A percentile compares a stretch with the other conserved stretches of the same genome.
Conservation (phyloP, 2,113 vertebrate species). For the Hepsetus odoe region DNA sequence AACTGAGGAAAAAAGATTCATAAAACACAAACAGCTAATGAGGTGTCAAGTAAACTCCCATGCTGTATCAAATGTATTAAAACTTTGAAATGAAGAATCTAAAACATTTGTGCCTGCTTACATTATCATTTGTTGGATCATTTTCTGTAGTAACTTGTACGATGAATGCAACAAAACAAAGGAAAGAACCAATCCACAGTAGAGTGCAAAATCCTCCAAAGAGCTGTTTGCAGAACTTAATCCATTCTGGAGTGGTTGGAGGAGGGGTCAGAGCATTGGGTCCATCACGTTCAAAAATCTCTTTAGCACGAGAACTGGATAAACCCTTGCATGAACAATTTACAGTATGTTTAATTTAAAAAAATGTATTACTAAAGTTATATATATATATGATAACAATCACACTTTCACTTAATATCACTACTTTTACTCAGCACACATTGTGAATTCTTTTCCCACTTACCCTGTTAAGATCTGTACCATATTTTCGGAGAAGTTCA, state of each 20-base stretch:
- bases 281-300: slow-evolving; percentile 90
- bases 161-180: slow-evolving; percentile 90
- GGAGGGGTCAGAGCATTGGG: slow-evolving; percentile 93
- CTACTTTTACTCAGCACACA: too few species aligned
- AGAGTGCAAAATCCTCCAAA: slow-evolving; percentile 92
- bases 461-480: slow-evolving; percentile 91
- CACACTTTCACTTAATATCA: too few species aligned
- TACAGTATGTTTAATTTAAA: neutral
- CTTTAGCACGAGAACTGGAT: slow-evolving; percentile 79
- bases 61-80: neutral
- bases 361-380: neutral
- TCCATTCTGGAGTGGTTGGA: slow-evolving; percentile 94
- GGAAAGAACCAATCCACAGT: slow-evolving; percentile 93
- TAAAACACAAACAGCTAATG: neutral
- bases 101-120: slow-evolving; percentile 64
- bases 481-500: slow-evolving; percentile 93
- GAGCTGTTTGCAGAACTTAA: slow-evolving; percentile 94
- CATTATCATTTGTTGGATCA: slow-evolving; percentile 88
- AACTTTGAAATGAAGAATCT: neutral
- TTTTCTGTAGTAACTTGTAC: slow-evolving; percentile 83
- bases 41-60: neutral
- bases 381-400: neutral
- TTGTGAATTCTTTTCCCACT: slow-evolving; percentile 44
- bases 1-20: slow-evolving; percentile 72
- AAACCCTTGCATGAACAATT: slow-evolving; percentile 64